Conservation (phyloP, 2,888 invertebrate genomes). For the Amiota communis region DNA sequence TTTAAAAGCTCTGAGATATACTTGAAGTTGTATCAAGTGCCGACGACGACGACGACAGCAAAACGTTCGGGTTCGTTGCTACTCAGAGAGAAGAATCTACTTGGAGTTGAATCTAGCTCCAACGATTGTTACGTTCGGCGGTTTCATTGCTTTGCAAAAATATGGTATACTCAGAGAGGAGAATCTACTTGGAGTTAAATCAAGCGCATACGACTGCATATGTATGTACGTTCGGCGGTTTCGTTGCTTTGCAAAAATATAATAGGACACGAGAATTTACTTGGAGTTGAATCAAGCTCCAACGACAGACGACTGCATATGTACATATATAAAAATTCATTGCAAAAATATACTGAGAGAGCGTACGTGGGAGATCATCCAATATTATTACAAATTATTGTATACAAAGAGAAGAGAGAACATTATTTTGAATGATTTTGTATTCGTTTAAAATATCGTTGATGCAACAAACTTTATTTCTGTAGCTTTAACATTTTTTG, state of each 20-base stretch:
- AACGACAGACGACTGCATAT: too few relatives aligned
- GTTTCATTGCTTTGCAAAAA: too few relatives aligned
- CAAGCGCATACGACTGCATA: background rate
- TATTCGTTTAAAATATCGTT: conserved; percentile 21
- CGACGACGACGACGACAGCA: background rate
- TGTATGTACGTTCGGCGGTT: background rate
- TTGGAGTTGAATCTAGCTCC: background rate
- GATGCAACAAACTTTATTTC: conserved; percentile 29
- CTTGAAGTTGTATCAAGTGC: background rate
- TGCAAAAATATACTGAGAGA: background rate
- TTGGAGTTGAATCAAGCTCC: too few relatives aligned
- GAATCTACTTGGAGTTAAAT: background rate
- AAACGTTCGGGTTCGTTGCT: background rate
- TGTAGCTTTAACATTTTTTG: conserved; percentile 9
- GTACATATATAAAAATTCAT: too few relatives aligned
- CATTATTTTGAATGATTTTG: background rate
- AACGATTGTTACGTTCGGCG: background rate
- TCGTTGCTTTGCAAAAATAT: too few relatives aligned
- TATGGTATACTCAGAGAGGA: background rate
- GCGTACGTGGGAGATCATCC: background rate
- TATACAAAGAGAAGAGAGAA: background rate
- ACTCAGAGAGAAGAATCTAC: conserved; percentile 3
- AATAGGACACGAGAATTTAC: background rate
- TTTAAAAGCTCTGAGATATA: background rate
- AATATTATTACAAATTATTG: background rate